A percentile compares a stretch with the other conserved stretches of the same genome.
These are phyloP conservation scores for Saccostrea glomerata DNA, from an alignment of 1,140 invertebrate genomes.

Conservation along the genomic window DNA sequence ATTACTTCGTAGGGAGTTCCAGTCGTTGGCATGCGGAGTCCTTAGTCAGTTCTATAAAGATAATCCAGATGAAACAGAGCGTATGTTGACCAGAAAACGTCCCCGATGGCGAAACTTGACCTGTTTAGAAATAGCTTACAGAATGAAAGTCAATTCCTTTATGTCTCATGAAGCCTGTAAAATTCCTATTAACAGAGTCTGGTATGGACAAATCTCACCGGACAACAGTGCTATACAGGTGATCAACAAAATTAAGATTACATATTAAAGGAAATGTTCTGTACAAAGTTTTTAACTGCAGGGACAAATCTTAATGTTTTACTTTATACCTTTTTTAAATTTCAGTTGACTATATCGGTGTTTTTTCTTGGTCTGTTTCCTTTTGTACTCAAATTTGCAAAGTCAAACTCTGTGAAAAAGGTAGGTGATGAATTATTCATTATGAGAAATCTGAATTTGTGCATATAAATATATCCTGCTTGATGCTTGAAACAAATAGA, in stretches of 20 bases:
- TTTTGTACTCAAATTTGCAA: background rate
- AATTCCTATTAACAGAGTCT: constrained; percentile 7
- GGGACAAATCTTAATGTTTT: background rate
- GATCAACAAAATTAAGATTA: background rate
- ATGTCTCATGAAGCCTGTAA: constrained; percentile 25
- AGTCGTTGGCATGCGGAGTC: background rate
- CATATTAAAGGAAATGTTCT: no score
- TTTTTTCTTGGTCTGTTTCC: background rate
- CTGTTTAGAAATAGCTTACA: constrained; percentile 35
- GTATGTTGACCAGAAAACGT: constrained; percentile 4
- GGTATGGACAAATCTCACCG: background rate
- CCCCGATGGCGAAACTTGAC: constrained; percentile 4
- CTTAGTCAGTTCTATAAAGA: constrained; percentile 11
- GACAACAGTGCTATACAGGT: constrained; percentile 35
- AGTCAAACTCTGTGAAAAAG: background rate
- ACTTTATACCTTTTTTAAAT: background rate
- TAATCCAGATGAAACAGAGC: constrained; percentile 20
- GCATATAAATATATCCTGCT: no score
- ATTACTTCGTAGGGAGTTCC: constrained; percentile 9
- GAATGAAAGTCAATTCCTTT: constrained; percentile 15
- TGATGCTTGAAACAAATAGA: no score
- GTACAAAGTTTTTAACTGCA: background rate
- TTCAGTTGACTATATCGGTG: background rate
- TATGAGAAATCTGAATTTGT: no score
- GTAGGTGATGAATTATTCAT: background rate